Percentiles rank a stretch among this genome's conserved stretches.
Conservation (phyloP, 2,888 invertebrate genomes). For the Automeris io region DNA sequence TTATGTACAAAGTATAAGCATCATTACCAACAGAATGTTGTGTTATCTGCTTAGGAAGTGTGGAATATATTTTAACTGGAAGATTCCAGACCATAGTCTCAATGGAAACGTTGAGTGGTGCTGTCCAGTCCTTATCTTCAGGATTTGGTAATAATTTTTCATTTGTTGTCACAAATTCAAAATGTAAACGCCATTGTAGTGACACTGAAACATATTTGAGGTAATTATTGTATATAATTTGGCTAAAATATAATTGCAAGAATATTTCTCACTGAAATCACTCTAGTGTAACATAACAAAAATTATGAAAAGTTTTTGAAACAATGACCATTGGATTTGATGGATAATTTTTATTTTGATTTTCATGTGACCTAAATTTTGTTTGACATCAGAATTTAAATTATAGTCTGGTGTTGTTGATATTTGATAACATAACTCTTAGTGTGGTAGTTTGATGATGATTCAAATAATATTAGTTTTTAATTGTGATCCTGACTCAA, state of each 20-base stretch:
- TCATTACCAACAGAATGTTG: constrained; percentile 77
- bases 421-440: no score
- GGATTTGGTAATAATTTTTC: constrained; percentile 78
- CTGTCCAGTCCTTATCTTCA: constrained; percentile 84
- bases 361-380: no score
- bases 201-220: constrained; percentile 78
- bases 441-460: no score
- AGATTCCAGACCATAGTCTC: constrained; percentile 99
- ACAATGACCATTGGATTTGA: neutral
- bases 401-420: no score
- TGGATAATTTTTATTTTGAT: no score
- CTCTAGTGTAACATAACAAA: no score
- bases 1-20: constrained; percentile 57
- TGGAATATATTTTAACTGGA: constrained; percentile 95
- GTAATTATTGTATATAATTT: neutral
- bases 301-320: no score
- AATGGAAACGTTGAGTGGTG: constrained; percentile 90
- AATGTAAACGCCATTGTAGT: constrained; percentile 95
- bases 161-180: constrained; percentile 95
- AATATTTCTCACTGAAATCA: no score
- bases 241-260: neutral
- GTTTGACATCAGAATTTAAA: no score
- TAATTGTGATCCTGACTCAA: no score
- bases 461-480: no score
- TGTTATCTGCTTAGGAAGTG: constrained; percentile 88